Conservation (phyloP, 1,140 invertebrate genomes). For the Drosophila hydei region DNA sequence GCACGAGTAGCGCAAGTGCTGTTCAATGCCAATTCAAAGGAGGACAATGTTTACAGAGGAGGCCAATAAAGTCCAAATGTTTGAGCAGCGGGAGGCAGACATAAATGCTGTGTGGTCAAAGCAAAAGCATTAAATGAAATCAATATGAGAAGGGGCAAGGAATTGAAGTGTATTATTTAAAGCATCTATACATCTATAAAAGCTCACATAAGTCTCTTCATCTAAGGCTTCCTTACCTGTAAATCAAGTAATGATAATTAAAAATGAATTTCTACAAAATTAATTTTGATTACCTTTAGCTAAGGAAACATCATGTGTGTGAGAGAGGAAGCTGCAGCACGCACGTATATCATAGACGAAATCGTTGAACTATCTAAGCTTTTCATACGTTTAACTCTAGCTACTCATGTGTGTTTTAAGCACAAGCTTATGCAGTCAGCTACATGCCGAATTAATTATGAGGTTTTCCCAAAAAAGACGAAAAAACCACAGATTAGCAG, state of each 20-base stretch:
- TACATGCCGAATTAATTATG: conserved; percentile 8
- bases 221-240: too few species aligned
- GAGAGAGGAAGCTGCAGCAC: too few species aligned
- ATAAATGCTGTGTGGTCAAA: background rate
- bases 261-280: too few species aligned
- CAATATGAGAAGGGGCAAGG: too few species aligned
- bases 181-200: too few species aligned
- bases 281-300: too few species aligned
- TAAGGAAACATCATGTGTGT: too few species aligned
- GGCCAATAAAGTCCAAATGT: background rate
- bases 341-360: background rate
- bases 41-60: conserved; percentile 1
- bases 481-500: background rate
- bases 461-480: background rate
- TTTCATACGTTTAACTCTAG: background rate
- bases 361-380: background rate
- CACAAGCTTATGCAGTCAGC: background rate
- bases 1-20: conserved; percentile 26
- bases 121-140: too few species aligned
- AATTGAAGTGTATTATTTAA: too few species aligned
- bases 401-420: conserved; percentile 1
- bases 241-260: too few species aligned
- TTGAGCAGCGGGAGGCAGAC: background rate
- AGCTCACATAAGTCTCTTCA: too few species aligned
- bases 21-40: conserved; percentile 11